phyloP scores from a whole-genome alignment of 1,140 invertebrate genomes.

The Tribolium castaneum region DNA sequence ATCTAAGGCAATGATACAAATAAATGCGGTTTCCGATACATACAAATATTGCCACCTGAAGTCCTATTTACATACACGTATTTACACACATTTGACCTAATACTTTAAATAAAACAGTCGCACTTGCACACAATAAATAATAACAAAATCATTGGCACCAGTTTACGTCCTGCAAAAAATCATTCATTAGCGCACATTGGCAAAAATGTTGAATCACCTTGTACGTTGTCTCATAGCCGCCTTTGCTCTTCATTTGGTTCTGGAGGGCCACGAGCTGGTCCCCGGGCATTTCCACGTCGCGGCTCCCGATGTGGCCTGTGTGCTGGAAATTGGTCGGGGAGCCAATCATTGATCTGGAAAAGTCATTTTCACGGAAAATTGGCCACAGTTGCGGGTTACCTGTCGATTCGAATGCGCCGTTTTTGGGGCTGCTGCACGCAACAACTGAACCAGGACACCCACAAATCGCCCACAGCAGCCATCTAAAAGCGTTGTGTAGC shows the following conservation, averaged over 20 bases:
- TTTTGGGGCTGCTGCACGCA: constrained; percentile 70
- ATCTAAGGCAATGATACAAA: constrained; percentile 11
- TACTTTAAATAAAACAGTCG: constrained; percentile 19
- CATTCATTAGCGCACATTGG: neutral
- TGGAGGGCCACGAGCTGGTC: constrained; percentile 74
- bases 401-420: constrained; percentile 60
- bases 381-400: constrained; percentile 46
- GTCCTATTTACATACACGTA: constrained; percentile 28
- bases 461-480: constrained; percentile 72
- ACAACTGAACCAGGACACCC: constrained; percentile 80
- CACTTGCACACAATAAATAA: constrained; percentile 22
- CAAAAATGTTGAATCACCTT: constrained; percentile 52
- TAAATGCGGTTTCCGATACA: constrained; percentile 18
- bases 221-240: constrained; percentile 75
- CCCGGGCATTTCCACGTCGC: constrained; percentile 75
- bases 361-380: neutral
- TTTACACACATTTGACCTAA: constrained; percentile 24
- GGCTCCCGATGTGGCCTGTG: constrained; percentile 82
- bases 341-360: constrained; percentile 80
- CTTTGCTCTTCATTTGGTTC: constrained; percentile 81
- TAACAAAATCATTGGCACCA: constrained; percentile 57
- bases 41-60: constrained; percentile 13
- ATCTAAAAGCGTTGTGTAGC: constrained; percentile 59
- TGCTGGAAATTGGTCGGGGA: constrained; percentile 85
- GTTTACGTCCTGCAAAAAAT: constrained; percentile 4